Evolutionary conservation across 1,140 invertebrate species (phyloP).

Genomic region (Neodiprion pinetum): DNA sequence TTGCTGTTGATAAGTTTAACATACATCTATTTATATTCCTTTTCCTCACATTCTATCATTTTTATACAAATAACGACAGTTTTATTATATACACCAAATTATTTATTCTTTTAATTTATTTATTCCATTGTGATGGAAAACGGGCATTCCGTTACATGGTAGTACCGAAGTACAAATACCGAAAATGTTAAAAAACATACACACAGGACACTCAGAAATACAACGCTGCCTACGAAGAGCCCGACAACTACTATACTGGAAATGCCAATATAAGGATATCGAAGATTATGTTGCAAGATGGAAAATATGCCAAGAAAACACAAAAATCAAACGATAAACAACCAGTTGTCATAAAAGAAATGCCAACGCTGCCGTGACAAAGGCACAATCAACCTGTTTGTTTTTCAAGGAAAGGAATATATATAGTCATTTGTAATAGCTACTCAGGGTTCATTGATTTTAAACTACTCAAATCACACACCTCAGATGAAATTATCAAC

Average conservation of each 20-base stretch:
- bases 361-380: not conserved
- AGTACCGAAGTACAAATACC: slow-evolving; percentile 18
- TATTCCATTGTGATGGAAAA: too few relatives aligned
- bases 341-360: not conserved
- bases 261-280: slow-evolving; percentile 10
- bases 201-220: slow-evolving; percentile 43
- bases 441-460: slow-evolving; percentile 15
- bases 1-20: too few relatives aligned
- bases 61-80: too few relatives aligned
- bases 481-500: slow-evolving; percentile 9
- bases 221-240: slow-evolving; percentile 16
- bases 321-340: slow-evolving; percentile 17
- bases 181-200: slow-evolving; percentile 37
- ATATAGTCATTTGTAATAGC: slow-evolving; percentile 2
- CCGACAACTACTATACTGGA: slow-evolving; percentile 19
- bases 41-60: too few relatives aligned
- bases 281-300: slow-evolving; percentile 15
- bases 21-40: too few relatives aligned
- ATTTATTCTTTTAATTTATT: too few relatives aligned
- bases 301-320: slow-evolving; percentile 9
- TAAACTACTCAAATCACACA: not conserved
- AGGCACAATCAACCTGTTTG: slow-evolving; percentile 7
- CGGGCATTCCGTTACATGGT: too few relatives aligned
- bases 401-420: not conserved
- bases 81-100: too few relatives aligned